Evolutionary conservation across 2,113 vertebrate genomes (phyloP).

Genomic region (Dinomys branickii): DNA sequence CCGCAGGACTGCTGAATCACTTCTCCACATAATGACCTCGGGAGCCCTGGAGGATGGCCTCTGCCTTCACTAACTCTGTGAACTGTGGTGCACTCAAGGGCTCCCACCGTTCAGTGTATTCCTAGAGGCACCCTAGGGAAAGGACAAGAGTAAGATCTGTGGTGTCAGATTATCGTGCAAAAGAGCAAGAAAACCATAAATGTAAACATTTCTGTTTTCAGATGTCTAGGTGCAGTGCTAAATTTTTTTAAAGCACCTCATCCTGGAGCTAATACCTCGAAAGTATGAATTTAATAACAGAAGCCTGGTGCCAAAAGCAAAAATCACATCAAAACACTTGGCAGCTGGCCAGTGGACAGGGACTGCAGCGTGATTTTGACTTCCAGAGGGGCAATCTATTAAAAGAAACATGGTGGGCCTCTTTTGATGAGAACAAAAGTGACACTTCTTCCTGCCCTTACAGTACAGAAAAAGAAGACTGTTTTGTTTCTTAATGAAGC

Average conservation of each 20-base stretch:
- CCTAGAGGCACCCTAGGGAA: neutral
- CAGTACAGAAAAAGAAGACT: neutral
- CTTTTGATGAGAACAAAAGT: conserved; percentile 51
- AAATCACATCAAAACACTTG: conserved; percentile 56
- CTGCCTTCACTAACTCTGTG: conserved; percentile 27
- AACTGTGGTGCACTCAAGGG: neutral
- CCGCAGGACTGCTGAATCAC: conserved; percentile 23
- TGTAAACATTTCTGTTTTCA: neutral
- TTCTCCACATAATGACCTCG: conserved; percentile 56
- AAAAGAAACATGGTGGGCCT: neutral
- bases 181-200: conserved; percentile 28
- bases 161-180: conserved; percentile 4
- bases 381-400: conserved; percentile 41
- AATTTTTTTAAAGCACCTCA: neutral
- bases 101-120: conserved; percentile 37
- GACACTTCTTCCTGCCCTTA: conserved; percentile 1
- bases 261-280: conserved; percentile 54
- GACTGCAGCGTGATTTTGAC: neutral
- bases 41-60: conserved; percentile 22
- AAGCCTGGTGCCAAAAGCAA: conserved; percentile 36
- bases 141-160: neutral
- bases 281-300: conserved; percentile 71
- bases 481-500: conserved; percentile 63
- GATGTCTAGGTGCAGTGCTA: neutral
- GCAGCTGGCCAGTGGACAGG: neutral